These are phyloP conservation scores for Drosophila meridionalis DNA, from an alignment of 2,888 invertebrate species.

Conservation along the genomic window DNA sequence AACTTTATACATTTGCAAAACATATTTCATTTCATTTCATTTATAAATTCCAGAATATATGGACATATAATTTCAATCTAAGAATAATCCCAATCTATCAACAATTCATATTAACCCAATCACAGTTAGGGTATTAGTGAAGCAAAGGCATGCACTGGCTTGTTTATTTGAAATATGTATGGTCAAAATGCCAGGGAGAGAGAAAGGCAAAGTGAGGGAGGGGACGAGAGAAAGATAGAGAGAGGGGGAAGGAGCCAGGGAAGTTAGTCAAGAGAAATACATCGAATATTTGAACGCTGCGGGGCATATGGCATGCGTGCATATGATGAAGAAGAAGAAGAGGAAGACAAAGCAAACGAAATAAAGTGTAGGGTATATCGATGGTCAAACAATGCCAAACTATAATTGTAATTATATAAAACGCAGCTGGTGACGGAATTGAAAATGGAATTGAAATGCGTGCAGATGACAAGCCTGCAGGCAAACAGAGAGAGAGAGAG, in stretches of 20 bases:
- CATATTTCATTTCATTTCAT: too few relatives aligned
- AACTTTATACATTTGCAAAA: too few relatives aligned
- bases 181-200: constrained; percentile 27
- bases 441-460: constrained; percentile 34
- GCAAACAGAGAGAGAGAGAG: background rate
- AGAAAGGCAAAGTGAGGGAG: background rate
- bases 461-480: constrained; percentile 28
- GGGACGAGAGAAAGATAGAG: background rate
- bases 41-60: too few relatives aligned
- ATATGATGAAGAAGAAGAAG: background rate
- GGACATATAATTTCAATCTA: background rate
- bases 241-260: background rate
- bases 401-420: constrained; percentile 41
- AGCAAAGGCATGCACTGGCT: constrained; percentile 10
- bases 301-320: constrained; percentile 15
- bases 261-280: constrained; percentile 33
- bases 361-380: constrained; percentile 4
- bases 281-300: constrained; percentile 12
- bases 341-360: background rate
- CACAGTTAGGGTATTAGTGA: constrained; percentile 13
- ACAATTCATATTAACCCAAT: background rate
- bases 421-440: constrained; percentile 40
- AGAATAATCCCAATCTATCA: background rate
- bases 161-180: constrained; percentile 9
- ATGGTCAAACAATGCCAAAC: constrained; percentile 6